Conservation (phyloP, 2,113 vertebrate species). For the Scytalopus superciliaris region DNA sequence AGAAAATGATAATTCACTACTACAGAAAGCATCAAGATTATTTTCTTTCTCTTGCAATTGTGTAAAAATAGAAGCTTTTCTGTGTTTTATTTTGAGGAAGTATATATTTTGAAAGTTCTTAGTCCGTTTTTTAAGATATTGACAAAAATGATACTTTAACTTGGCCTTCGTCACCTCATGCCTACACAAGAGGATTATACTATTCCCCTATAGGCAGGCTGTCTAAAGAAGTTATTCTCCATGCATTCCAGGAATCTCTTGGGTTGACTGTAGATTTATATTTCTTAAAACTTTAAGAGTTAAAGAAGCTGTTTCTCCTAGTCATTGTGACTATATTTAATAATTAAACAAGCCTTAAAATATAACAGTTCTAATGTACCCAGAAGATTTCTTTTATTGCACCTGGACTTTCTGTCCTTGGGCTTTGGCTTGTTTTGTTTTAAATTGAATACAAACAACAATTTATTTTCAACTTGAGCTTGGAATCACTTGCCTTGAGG, state of each 20-base stretch:
- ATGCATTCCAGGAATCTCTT: background rate
- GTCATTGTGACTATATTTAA: background rate
- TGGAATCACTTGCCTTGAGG: background rate
- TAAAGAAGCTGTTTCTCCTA: background rate
- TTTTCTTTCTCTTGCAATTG: background rate
- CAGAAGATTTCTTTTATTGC: background rate
- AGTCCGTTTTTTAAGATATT: background rate
- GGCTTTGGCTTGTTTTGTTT: background rate
- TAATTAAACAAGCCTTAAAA: background rate
- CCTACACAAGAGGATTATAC: background rate
- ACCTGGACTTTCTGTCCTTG: background rate
- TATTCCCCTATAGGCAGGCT: background rate
- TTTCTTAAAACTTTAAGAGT: background rate
- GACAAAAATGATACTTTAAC: background rate
- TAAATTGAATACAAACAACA: constrained; percentile 11
- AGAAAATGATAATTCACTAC: background rate
- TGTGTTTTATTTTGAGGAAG: background rate
- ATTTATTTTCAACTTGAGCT: background rate
- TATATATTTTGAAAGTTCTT: background rate
- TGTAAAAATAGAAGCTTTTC: background rate
- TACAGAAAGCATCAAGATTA: background rate
- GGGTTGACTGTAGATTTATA: background rate
- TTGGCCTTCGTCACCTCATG: background rate
- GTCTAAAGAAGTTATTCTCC: background rate
- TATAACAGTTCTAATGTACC: background rate